Conservation (phyloP, 1,140 invertebrate species). For the Parapsyche elsis region DNA sequence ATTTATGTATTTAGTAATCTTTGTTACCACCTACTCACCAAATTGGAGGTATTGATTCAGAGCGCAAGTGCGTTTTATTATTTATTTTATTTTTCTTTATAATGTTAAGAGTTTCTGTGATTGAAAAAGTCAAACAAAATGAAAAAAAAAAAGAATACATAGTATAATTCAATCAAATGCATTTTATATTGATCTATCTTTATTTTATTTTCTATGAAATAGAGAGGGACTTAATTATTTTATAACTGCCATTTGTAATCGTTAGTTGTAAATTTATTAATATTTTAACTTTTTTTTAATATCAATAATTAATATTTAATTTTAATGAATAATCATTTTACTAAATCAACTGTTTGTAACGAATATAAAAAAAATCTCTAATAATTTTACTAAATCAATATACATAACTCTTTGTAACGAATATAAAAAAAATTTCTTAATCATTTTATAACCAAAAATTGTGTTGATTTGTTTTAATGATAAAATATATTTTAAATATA, state of each 20-base stretch:
- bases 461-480: slow-evolving; percentile 40
- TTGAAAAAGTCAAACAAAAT: neutral
- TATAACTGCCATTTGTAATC: slow-evolving; percentile 29
- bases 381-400: slow-evolving; percentile 47
- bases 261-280: slow-evolving; percentile 34
- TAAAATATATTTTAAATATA: slow-evolving; percentile 30
- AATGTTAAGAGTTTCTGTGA: neutral
- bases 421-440: slow-evolving; percentile 51
- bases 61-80: neutral
- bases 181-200: neutral
- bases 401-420: slow-evolving; percentile 33
- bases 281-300: slow-evolving; percentile 21
- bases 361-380: slow-evolving; percentile 50
- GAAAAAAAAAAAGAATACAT: too few relatives aligned
- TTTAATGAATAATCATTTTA: slow-evolving; percentile 16
- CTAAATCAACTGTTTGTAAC: slow-evolving; percentile 37
- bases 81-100: slow-evolving; percentile 10
- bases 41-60: slow-evolving; percentile 8
- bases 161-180: neutral
- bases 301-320: neutral
- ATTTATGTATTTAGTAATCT: neutral
- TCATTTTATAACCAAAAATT: slow-evolving; percentile 56
- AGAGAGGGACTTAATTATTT: slow-evolving; percentile 17
- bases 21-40: slow-evolving; percentile 10
- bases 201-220: neutral